These are phyloP conservation scores for Sesamia inferens DNA, from an alignment of 2,888 invertebrate genomes.

Conservation along the genomic window DNA sequence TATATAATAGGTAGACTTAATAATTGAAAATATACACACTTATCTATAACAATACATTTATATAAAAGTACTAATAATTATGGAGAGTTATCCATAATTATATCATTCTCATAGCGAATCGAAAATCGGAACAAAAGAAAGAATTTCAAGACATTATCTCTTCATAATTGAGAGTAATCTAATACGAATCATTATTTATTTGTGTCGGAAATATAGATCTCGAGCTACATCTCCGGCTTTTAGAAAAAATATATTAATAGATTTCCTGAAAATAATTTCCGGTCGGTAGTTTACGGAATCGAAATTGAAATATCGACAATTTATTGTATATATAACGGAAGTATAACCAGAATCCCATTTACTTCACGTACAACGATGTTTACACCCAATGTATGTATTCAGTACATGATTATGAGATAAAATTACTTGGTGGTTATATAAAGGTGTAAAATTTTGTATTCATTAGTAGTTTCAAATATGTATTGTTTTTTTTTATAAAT, in stretches of 20 bases:
- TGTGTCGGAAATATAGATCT: constrained; percentile 10
- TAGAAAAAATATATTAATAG: constrained; percentile 19
- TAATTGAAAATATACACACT: not conserved
- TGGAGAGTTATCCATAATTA: too few relatives aligned
- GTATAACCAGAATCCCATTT: not conserved
- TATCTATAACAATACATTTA: not conserved
- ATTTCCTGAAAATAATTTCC: constrained; percentile 21
- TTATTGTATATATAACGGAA: not conserved
- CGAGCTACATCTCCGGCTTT: constrained; percentile 15
- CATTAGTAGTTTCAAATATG: too few relatives aligned
- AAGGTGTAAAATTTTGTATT: not conserved
- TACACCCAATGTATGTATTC: too few relatives aligned
- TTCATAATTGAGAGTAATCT: constrained; percentile 21
- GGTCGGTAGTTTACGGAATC: constrained; percentile 10
- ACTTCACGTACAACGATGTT: not conserved
- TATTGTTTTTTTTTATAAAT: too few relatives aligned
- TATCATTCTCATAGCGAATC: not conserved
- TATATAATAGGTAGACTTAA: not conserved
- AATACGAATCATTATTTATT: constrained; percentile 35
- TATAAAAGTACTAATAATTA: too few relatives aligned
- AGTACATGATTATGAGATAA: too few relatives aligned
- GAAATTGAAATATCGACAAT: constrained; percentile 8
- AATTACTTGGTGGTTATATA: too few relatives aligned
- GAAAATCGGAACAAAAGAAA: not conserved
- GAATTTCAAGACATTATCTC: constrained; percentile 9